Base-by-base conservation (phyloP, 2,797 vertebrate genomes). In the Macroramphosus scolopax region DNA sequence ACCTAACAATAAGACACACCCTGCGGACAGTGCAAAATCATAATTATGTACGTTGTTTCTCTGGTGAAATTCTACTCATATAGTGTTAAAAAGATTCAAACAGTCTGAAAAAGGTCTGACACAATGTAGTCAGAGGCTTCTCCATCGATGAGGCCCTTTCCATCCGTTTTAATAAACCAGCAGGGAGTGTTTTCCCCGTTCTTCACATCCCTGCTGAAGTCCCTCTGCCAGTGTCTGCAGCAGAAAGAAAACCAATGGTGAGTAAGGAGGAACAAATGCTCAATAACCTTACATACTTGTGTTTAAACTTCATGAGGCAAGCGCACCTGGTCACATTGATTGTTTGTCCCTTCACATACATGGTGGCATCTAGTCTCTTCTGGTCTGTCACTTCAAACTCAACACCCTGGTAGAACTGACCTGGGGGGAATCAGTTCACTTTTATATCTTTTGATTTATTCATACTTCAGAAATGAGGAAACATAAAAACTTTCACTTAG, bases 161-260 rank as follows among this genome's bases (percentile, higher is more conserved):
- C 94, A 0, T 93, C 90, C 55, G 90, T 76, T 47, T 92, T 82
- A 61, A 95, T 74, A 39, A 97, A 94, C 95, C 95, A 97, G 79
- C 95, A 97, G 40, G 81, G 52, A 33, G 93, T 39, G 6, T 79
- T 84, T 1, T 71, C 41, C 1, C 92, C 92, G 0, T 80, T 33
- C 1, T 43, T 62, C 9, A 84, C 40, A 15, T 93, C 80, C 34
- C 41, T 68, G 38, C 88, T 80, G 80, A 92, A 96, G 81, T 97
- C 88, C 66, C 85, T 93, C 81, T 96, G 91, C 87, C 84, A 91
- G 53, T 92, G 92, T 80, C 94, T 97, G 72, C 3, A 45, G 1
- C 49, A 13, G 5, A 48, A 9, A 25, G 18, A 15, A 45, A 39
- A 47, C 6, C 4, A 4, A 12, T 12, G 6, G 25, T 7, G 6